These are phyloP conservation scores for Zaprionus inermis DNA, from an alignment of 1,140 invertebrate genomes.

Conservation along the genomic window DNA sequence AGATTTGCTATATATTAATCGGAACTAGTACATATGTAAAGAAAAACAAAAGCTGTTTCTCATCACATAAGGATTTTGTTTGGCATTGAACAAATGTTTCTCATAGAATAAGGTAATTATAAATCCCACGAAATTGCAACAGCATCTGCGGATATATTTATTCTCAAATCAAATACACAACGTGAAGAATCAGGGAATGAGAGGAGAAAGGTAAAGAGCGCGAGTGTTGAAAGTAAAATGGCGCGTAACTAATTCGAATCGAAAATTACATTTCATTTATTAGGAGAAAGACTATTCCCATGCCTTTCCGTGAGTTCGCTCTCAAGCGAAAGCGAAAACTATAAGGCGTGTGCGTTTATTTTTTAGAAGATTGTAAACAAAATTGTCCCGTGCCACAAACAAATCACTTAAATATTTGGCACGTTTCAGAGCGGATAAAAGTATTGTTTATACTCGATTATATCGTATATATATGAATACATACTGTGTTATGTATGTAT, in stretches of 20 bases:
- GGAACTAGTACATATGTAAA: not conserved
- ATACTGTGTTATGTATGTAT: not conserved
- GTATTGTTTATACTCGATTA: constrained; percentile 16
- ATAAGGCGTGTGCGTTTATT: not conserved
- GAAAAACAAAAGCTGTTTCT: constrained; percentile 42
- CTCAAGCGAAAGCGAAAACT: not conserved
- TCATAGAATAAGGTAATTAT: constrained; percentile 66
- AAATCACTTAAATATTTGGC: constrained; percentile 30
- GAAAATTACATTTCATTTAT: constrained; percentile 3
- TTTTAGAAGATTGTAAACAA: constrained; percentile 34
- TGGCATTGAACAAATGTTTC: constrained; percentile 65
- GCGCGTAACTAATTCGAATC: constrained; percentile 38
- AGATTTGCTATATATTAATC: not conserved
- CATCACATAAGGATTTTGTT: constrained; percentile 42
- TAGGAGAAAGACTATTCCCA: not conserved
- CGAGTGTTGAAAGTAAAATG: constrained; percentile 48
- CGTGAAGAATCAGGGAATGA: not conserved
- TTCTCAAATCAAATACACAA: constrained; percentile 50
- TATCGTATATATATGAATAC: not conserved
- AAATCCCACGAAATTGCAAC: constrained; percentile 47
- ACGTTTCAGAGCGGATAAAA: constrained; percentile 19
- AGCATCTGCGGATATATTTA: constrained; percentile 46
- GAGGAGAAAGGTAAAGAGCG: constrained; percentile 4
- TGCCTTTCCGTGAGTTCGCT: not conserved
- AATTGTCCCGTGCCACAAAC: not conserved